Percentiles rank a stretch among this genome's conserved stretches.
These are phyloP conservation scores for Alligator mississippiensis DNA, from an alignment of 2,113 vertebrate species.

Conservation along the genomic window DNA sequence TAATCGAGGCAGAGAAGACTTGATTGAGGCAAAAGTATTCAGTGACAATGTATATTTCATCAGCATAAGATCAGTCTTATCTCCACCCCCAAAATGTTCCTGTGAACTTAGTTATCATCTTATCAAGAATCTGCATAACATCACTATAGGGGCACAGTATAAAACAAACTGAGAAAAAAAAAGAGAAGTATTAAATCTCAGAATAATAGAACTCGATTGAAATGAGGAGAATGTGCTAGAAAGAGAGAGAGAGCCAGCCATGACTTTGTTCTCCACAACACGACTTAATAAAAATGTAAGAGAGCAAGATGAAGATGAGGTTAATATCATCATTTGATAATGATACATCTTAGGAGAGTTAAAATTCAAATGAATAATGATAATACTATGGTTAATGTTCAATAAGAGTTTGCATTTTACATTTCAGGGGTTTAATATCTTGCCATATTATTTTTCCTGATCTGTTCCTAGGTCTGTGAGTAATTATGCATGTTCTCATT, in stretches of 20 bases:
- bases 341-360: not conserved
- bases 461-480: not conserved
- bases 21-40: slow-evolving; percentile 5
- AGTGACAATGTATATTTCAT: slow-evolving; percentile 44
- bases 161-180: not conserved
- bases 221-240: not conserved
- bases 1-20: slow-evolving; percentile 34
- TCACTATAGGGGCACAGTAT: not conserved
- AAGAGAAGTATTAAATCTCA: not conserved
- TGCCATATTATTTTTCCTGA: not conserved
- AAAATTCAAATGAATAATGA: not conserved
- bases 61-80: slow-evolving; percentile 1
- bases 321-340: not conserved
- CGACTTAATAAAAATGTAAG: not conserved
- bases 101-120: not conserved
- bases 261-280: not conserved
- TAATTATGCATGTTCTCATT: not conserved
- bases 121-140: not conserved
- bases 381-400: not conserved
- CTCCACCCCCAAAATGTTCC: slow-evolving; percentile 5
- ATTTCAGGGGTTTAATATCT: not conserved
- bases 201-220: not conserved
- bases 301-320: not conserved
- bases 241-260: fast-evolving
- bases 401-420: not conserved